Percentiles rank a stretch among this genome's conserved stretches.
These are phyloP conservation scores for Staurois parvus DNA, from an alignment of 2,797 vertebrate genomes.

Conservation along the genomic window DNA sequence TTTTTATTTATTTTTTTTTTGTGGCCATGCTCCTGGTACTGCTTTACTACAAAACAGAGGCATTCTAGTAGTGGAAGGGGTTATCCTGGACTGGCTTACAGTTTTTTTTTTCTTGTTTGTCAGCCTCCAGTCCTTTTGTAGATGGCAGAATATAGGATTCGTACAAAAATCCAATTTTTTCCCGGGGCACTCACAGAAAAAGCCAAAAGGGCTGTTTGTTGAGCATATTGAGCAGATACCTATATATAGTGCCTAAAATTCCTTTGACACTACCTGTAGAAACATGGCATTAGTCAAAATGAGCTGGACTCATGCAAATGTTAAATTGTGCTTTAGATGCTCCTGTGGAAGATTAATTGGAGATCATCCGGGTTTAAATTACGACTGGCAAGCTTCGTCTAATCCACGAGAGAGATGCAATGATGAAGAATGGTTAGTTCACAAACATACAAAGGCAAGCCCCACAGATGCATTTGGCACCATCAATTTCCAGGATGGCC, in stretches of 20 bases:
- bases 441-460: slow-evolving; percentile 84
- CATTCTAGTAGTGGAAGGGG: too few species aligned
- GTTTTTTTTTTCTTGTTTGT: too few species aligned
- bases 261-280: not conserved
- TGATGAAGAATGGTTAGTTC: slow-evolving; percentile 85
- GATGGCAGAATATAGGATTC: too few species aligned
- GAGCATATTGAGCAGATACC: too few species aligned
- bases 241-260: not conserved
- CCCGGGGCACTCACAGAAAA: too few species aligned
- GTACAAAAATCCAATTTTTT: too few species aligned
- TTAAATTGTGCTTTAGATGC: slow-evolving; percentile 78
- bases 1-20: too few species aligned
- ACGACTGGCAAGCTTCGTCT: slow-evolving; percentile 70
- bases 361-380: slow-evolving; percentile 83
- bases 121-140: too few species aligned
- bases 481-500: slow-evolving; percentile 92
- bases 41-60: too few species aligned
- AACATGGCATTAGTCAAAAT: not conserved
- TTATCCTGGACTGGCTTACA: too few species aligned
- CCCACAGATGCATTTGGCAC: slow-evolving; percentile 92
- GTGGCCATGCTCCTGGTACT: too few species aligned
- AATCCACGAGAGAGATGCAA: slow-evolving; percentile 62
- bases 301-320: not conserved
- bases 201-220: too few species aligned
- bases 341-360: slow-evolving; percentile 89